Evolutionary conservation across 2,797 vertebrate genomes (phyloP).

Genomic region (Melanotaenia maccullochi): DNA sequence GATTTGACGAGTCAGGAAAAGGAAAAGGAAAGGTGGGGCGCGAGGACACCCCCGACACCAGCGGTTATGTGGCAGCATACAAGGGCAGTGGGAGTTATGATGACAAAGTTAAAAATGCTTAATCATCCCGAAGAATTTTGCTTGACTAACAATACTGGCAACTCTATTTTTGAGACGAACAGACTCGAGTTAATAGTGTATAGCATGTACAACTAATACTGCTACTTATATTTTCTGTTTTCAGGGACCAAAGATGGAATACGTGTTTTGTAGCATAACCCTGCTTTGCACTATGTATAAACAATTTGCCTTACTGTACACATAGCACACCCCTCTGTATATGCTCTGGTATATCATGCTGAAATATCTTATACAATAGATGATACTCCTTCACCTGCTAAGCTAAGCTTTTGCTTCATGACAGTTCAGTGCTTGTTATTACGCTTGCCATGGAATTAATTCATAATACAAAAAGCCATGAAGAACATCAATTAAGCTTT

Average conservation of each 20-base stretch:
- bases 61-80: conserved; percentile 82
- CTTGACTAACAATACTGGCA: background rate
- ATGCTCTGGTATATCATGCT: conserved; percentile 15
- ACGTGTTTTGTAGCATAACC: conserved; percentile 23
- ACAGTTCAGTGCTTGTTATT: conserved; percentile 7
- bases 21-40: conserved; percentile 81
- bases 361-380: conserved; percentile 1
- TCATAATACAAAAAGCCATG: background rate
- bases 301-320: conserved; percentile 50
- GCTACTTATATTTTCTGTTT: conserved; percentile 22
- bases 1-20: conserved; percentile 83
- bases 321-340: background rate
- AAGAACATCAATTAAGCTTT: background rate
- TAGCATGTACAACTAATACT: conserved; percentile 17
- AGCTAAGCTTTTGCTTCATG: conserved; percentile 13
- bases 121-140: conserved; percentile 9
- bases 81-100: conserved; percentile 83
- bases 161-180: conserved; percentile 19
- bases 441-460: background rate
- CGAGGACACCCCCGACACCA: conserved; percentile 75
- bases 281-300: conserved; percentile 10
- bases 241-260: conserved; percentile 25
- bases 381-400: background rate
- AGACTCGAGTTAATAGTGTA: background rate
- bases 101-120: conserved; percentile 79